Percentiles rank a stretch among this genome's conserved stretches.
phyloP scores from a whole-genome alignment of 2,797 vertebrate genomes.

The Pangasius sanitwongsei region DNA sequence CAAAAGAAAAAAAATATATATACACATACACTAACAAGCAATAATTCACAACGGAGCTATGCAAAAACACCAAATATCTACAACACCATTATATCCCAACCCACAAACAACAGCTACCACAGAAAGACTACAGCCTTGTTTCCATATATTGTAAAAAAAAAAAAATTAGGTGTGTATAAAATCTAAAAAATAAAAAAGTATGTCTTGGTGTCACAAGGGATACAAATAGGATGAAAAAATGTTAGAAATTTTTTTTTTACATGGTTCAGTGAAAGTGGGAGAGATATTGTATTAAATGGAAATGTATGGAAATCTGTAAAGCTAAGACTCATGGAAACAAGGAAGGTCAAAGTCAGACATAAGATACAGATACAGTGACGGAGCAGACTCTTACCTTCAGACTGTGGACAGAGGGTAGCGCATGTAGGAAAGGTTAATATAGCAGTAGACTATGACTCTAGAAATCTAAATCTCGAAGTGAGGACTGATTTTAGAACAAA shows the following conservation, averaged over 20 bases:
- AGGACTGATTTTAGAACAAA: not conserved
- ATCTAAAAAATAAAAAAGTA: slow-evolving; percentile 11
- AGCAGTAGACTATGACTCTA: slow-evolving; percentile 5
- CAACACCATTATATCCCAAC: slow-evolving; percentile 26
- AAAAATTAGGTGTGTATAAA: slow-evolving; percentile 1
- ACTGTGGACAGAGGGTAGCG: slow-evolving; percentile 33
- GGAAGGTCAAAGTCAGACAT: slow-evolving; percentile 52
- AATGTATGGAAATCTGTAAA: not conserved
- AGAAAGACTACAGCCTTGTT: slow-evolving; percentile 69
- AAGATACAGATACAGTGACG: slow-evolving; percentile 28
- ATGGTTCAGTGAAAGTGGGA: not conserved
- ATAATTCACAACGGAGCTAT: slow-evolving; percentile 39
- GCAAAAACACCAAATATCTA: slow-evolving; percentile 31
- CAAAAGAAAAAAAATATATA: not conserved
- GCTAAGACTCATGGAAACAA: slow-evolving; percentile 72
- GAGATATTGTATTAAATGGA: not conserved
- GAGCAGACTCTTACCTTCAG: slow-evolving; percentile 52
- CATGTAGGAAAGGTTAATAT: slow-evolving; percentile 41
- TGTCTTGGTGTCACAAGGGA: not conserved
- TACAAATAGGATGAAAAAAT: not conserved
- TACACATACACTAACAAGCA: slow-evolving; percentile 28
- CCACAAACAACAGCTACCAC: slow-evolving; percentile 48
- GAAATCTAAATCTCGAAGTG: not conserved
- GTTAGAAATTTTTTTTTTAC: not conserved
- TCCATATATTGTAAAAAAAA: slow-evolving; percentile 67